Base-by-base conservation (phyloP, 2,888 invertebrate species). In the Rambutsinella grinnellia region DNA sequence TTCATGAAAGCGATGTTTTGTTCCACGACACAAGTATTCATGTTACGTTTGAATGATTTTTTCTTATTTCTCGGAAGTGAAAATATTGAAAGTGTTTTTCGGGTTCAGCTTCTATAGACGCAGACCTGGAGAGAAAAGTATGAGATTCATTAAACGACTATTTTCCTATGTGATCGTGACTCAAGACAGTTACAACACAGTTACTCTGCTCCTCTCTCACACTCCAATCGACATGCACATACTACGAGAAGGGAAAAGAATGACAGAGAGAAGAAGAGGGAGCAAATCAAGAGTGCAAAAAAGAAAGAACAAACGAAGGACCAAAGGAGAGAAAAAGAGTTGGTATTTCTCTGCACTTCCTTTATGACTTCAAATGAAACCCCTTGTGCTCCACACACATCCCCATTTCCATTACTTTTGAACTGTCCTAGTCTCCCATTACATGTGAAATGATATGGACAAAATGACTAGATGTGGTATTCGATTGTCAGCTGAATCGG, bases 371-470 rank as follows among this genome's bases (percentile, higher is more conserved):
- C 58, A 65, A 71, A 72, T 60, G 65, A 65, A 72, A 71, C 56
- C 28, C 49, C 63, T 63, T 47, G 47, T 63, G 26, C 62, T 51
- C 28, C 10, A 1, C n/a, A 17, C 24, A 54, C 27, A 65, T 56
- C 65, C 47, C 53, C 63, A 72, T 72, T 72, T 65, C 65, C 65
- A 72, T 60, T 72, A 71, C 57, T 56, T 56, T 62, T 62, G 23
- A 51, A 49, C 56, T 56, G 28, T 67, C 13, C 19, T 54, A 61
- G 61, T 51, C 46, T 65, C 53, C 65, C 69, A 71, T 66, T 71
- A 76, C 49, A 60, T 21, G 70, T 61, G 70, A 70, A 76, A 62
- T 76, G 66, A 71, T 76, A 71, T 71, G 67, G 51, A 76, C 61
- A 71, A 66, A 70, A 76, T 66, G 61, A 61, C 69, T 69, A 44